These are phyloP conservation scores for Arbacia lixula DNA, from an alignment of 53 echinoderm and acorn worm genomes.

Conservation along the genomic window DNA sequence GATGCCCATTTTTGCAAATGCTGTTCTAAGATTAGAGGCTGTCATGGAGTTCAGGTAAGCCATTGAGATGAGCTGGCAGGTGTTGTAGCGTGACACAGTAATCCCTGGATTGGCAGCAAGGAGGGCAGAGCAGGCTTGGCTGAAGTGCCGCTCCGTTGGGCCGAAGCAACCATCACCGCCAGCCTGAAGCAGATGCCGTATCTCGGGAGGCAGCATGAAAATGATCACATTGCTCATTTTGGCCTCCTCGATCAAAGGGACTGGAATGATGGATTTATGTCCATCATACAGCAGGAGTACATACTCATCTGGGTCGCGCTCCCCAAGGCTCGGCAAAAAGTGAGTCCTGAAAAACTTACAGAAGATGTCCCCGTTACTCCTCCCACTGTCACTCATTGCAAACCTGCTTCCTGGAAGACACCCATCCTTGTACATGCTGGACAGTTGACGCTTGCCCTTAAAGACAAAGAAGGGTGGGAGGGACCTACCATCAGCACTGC, in stretches of 20 bases:
- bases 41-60: background rate
- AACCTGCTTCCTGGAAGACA: constrained; percentile 11
- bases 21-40: background rate
- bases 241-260: background rate
- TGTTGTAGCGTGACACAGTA: background rate
- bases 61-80: background rate
- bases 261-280: background rate
- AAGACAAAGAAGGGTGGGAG: background rate
- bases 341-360: background rate
- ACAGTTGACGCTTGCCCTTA: constrained; percentile 8
- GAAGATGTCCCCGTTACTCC: constrained; percentile 16
- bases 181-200: background rate
- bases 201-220: background rate
- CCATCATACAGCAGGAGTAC: background rate
- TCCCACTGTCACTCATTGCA: background rate
- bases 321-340: background rate
- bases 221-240: background rate
- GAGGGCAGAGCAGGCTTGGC: background rate
- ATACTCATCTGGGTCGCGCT: background rate
- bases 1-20: background rate
- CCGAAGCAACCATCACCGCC: background rate
- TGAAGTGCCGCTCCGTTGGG: constrained; percentile 9
- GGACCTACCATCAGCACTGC: background rate
- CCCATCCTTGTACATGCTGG: background rate
- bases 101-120: background rate